Conservation (phyloP, 2,113 vertebrate species). For the Axis porcinus region DNA sequence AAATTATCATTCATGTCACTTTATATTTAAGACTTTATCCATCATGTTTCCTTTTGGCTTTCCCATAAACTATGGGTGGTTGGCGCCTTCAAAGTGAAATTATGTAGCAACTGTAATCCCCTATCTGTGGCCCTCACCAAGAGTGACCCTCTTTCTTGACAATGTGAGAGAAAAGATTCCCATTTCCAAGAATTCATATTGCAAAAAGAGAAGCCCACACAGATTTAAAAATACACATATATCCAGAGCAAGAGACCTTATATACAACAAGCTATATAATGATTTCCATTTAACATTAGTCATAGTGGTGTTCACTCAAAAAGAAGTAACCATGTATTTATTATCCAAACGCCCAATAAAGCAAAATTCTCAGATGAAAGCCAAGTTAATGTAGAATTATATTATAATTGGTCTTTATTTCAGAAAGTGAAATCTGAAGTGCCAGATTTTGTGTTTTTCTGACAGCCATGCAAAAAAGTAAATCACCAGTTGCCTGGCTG, state of each 20-base stretch:
- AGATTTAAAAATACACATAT: neutral
- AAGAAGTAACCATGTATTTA: neutral
- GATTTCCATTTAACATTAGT: neutral
- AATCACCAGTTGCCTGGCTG: slow-evolving; percentile 1
- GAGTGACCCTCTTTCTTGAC: neutral
- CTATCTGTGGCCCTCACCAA: neutral
- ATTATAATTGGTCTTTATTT: neutral
- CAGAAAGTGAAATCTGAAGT: neutral
- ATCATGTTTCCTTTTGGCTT: neutral
- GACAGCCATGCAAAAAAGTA: slow-evolving; percentile 16
- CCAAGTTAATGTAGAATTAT: neutral
- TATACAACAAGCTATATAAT: neutral
- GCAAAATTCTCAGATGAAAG: neutral
- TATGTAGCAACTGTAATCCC: neutral
- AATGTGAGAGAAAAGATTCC: neutral
- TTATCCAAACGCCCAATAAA: neutral
- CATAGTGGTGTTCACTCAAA: neutral
- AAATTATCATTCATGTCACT: neutral
- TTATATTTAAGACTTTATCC: neutral
- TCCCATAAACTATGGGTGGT: neutral
- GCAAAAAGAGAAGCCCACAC: neutral
- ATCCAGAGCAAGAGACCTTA: neutral
- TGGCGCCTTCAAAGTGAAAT: neutral
- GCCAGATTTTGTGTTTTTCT: slow-evolving; percentile 10
- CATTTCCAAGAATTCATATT: neutral